Base-by-base conservation (phyloP, 64 coral and sea anemone species). In the Montipora cactus region DNA sequence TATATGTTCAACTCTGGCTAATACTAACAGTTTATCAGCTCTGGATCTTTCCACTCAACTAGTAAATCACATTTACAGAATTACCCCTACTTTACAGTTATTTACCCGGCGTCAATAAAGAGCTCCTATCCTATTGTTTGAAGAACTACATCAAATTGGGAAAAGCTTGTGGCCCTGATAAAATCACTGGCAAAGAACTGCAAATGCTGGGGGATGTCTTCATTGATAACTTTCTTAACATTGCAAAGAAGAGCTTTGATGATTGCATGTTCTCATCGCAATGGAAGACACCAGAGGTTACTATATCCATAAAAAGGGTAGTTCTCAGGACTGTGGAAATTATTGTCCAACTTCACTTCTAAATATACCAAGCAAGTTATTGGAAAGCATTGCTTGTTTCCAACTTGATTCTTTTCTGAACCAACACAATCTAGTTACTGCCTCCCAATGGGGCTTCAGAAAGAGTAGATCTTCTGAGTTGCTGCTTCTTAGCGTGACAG, bases 1-100 rank as follows among this genome's bases (percentile, higher is more conserved):
- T 59, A 59, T 92, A 59, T 71, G 70, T 44, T 74, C 90, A 83
- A 92, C 79, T 19, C 49, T 83, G 50, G n/a, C 59, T 28, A 83
- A 70, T 22, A 92, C 48, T 72, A 68, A 37, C 37, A 37, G 37
- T 37, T 37, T 37, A 37, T 37, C 37, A 37, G 37, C 59, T 37
- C 25, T 44, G 37, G 19, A 64, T 82, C 76, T 20, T 59, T 58
- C 61, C 13, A 37, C 37, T 89, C 37, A 37, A 37, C 37, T 37
- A 37, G 37, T 37, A 1, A 37, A 37, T 37, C 37, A 37, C 37
- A 37, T 37, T 37, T 37, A 37, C 37, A 37, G 37, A 37, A 37
- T 37, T 37, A 37, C 37, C 37, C 37, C 37, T 37, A 37, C 37
- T 37, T 0, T 37, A 37, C 2, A 37, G 37, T 37, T 37, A 37